phyloP scores from a whole-genome alignment of 2,797 vertebrate genomes.

The Pangasius larnaudii region DNA sequence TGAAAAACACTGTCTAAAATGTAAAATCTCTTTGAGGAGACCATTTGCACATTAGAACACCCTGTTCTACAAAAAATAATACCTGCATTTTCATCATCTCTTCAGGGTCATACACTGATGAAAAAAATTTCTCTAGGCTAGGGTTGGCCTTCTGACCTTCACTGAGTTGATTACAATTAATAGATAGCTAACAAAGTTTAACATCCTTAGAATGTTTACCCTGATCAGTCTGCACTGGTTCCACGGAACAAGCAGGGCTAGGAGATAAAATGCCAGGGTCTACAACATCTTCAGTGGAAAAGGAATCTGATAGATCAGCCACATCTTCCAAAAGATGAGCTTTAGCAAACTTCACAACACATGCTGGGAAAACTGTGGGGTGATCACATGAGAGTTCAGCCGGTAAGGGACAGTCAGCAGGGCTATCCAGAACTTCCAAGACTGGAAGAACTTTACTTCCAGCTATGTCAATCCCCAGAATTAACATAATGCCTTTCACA shows the following conservation, averaged over 20 bases:
- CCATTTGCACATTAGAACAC: neutral
- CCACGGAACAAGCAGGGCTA: neutral
- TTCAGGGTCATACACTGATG: neutral
- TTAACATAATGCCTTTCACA: neutral
- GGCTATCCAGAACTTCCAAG: neutral
- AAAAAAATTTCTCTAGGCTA: neutral
- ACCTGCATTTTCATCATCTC: neutral
- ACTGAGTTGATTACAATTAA: neutral
- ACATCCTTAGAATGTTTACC: too few relatives aligned
- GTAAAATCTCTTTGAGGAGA: neutral
- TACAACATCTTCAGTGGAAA: neutral
- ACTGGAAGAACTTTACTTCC: neutral
- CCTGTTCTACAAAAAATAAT: neutral
- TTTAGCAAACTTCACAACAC: neutral
- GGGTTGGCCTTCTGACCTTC: neutral
- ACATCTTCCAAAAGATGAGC: neutral
- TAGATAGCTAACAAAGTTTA: neutral
- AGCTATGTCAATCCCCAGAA: constrained; percentile 1
- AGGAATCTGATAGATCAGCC: neutral
- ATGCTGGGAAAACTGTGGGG: neutral
- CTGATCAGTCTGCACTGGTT: too few relatives aligned
- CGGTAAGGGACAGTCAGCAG: neutral
- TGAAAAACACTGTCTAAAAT: neutral
- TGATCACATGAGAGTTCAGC: neutral
- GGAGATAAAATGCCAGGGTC: neutral